Conservation (phyloP, 2,888 invertebrate genomes). For the Anorthoa munda region DNA sequence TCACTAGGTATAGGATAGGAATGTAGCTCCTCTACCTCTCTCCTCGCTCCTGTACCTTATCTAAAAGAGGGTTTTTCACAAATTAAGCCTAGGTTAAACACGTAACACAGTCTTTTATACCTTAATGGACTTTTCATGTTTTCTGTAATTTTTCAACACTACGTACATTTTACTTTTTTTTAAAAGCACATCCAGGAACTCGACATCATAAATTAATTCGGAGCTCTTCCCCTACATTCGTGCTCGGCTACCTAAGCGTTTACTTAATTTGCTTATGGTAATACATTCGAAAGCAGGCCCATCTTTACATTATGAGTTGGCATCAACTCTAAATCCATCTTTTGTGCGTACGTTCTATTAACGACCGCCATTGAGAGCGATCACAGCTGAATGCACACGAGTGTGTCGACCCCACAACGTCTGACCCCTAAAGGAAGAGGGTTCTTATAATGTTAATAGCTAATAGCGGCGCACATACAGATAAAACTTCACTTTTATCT, state of each 20-base stretch:
- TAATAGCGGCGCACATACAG: constrained; percentile 78
- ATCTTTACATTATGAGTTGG: constrained; percentile 47
- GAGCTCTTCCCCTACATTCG: constrained; percentile 56
- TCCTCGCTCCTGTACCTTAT: too few species aligned
- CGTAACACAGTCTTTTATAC: constrained; percentile 52
- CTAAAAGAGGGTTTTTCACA: constrained; percentile 59
- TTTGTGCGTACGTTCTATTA: constrained; percentile 71
- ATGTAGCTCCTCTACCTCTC: too few species aligned
- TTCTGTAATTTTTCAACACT: constrained; percentile 71
- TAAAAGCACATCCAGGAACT: constrained; percentile 48
- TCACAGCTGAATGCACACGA: constrained; percentile 82
- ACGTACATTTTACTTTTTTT: constrained; percentile 59
- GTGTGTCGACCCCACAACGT: constrained; percentile 84
- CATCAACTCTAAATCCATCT: constrained; percentile 71
- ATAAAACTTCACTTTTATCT: constrained; percentile 83
- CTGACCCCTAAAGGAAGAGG: constrained; percentile 86
- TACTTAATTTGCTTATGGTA: constrained; percentile 67
- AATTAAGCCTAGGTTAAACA: constrained; percentile 65
- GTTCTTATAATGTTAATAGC: constrained; percentile 84
- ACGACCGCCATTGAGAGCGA: constrained; percentile 71
- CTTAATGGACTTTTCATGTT: constrained; percentile 82
- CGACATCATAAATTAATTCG: constrained; percentile 63
- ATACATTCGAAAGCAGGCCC: constrained; percentile 52
- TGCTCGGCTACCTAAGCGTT: constrained; percentile 58
- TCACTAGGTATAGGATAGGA: too few species aligned